phyloP scores from a whole-genome alignment of 92 coral and sea anemone genomes.

The Plumapathes pennacea region DNA sequence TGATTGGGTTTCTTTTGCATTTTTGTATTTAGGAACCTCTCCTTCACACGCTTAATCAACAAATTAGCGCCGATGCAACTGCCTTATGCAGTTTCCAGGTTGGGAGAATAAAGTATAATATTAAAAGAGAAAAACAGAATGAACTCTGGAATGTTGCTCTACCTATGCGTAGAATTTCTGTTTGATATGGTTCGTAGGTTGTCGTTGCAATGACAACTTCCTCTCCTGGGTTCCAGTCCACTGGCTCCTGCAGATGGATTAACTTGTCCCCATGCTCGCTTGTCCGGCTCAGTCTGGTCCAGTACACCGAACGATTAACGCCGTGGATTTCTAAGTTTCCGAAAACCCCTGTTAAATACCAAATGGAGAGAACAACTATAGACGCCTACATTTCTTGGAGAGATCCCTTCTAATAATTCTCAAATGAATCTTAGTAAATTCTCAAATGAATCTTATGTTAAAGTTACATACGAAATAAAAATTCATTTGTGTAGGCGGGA shows the following conservation, averaged over 20 bases:
- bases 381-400: too few relatives aligned
- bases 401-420: too few relatives aligned
- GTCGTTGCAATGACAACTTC: slow-evolving; percentile 82
- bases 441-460: too few relatives aligned
- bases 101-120: too few relatives aligned
- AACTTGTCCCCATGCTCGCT: slow-evolving; percentile 55
- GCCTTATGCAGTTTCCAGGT: too few relatives aligned
- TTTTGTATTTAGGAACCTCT: too few relatives aligned
- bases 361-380: too few relatives aligned
- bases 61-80: too few relatives aligned
- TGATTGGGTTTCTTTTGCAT: too few relatives aligned
- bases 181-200: slow-evolving; percentile 68
- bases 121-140: background rate
- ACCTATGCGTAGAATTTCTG: slow-evolving; percentile 68
- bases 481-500: too few relatives aligned
- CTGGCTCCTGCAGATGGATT: slow-evolving; percentile 50
- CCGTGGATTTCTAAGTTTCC: slow-evolving; percentile 86
- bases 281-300: slow-evolving; percentile 76
- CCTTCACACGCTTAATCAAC: background rate
- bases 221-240: slow-evolving; percentile 83
- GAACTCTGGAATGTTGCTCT: slow-evolving; percentile 20
- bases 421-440: too few relatives aligned
- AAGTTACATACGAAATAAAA: too few relatives aligned
- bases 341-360: slow-evolving; percentile 71
- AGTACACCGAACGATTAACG: slow-evolving; percentile 65